phyloP scores from a whole-genome alignment of 2,888 invertebrate species.

The Hyposoter dolosus region DNA sequence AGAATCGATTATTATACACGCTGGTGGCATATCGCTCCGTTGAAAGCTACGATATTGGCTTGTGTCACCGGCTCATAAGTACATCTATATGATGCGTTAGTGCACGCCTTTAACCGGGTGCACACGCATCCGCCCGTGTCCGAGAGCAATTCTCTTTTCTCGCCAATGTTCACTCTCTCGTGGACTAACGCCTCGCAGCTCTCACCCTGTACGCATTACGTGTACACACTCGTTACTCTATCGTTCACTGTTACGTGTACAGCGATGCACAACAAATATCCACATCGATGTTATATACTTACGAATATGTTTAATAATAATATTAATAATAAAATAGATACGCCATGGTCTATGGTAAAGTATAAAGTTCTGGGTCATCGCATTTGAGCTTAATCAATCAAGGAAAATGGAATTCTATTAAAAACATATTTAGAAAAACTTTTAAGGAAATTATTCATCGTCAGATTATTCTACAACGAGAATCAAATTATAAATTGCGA shows the following conservation, averaged over 20 bases:
- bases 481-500: not conserved
- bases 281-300: not conserved
- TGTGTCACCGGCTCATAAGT: constrained; percentile 31
- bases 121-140: constrained; percentile 67
- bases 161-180: constrained; percentile 67
- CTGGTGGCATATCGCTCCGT: constrained; percentile 80
- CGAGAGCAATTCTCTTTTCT: constrained; percentile 63
- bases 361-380: not conserved
- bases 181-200: constrained; percentile 66
- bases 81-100: constrained; percentile 42
- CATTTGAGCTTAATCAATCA: not conserved
- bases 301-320: not conserved
- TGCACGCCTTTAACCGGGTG: constrained; percentile 64
- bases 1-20: constrained; percentile 82
- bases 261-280: constrained; percentile 9
- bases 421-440: not conserved
- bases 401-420: not conserved
- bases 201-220: constrained; percentile 58
- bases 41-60: constrained; percentile 41
- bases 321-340: not conserved
- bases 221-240: constrained; percentile 50
- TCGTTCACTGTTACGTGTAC: constrained; percentile 29
- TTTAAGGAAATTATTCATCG: not conserved
- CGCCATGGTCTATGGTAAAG: not conserved
- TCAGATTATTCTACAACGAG: not conserved